Percentiles rank a stretch among this genome's conserved stretches.
Evolutionary conservation across 2,888 invertebrate species (phyloP).

Genomic region (Automeris io): DNA sequence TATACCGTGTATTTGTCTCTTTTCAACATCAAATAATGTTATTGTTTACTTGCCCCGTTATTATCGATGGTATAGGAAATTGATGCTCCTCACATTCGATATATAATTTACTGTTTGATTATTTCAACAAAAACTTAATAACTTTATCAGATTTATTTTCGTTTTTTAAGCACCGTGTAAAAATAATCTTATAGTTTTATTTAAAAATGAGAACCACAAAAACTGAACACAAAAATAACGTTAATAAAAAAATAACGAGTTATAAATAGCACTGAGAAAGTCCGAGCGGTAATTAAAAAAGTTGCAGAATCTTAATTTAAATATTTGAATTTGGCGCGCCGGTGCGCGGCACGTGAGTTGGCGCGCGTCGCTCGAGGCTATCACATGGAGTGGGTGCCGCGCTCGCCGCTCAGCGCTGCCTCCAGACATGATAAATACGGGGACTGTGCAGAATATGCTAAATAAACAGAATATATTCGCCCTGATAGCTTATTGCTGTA

Average conservation of each 20-base stretch:
- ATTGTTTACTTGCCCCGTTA: constrained; percentile 70
- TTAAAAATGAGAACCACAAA: background rate
- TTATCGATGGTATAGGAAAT: constrained; percentile 57
- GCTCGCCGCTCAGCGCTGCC: constrained; percentile 33
- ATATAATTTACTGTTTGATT: constrained; percentile 42
- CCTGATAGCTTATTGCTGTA: background rate
- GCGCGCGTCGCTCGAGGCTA: constrained; percentile 69
- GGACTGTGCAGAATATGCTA: constrained; percentile 41
- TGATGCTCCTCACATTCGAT: constrained; percentile 45
- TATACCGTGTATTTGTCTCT: constrained; percentile 31
- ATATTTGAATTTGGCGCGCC: constrained; percentile 47
- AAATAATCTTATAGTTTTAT: background rate
- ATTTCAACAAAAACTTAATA: constrained; percentile 20
- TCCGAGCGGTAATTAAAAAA: constrained; percentile 14
- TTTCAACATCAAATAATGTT: constrained; percentile 56
- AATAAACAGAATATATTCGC: constrained; percentile 22
- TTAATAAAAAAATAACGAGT: background rate
- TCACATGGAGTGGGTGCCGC: constrained; percentile 65
- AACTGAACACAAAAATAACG: background rate
- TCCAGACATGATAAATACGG: constrained; percentile 57
- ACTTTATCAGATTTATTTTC: constrained; percentile 19
- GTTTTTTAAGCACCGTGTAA: background rate
- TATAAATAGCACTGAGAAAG: background rate
- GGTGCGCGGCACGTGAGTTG: constrained; percentile 39
- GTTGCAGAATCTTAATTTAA: constrained; percentile 19